These are phyloP conservation scores for Danio jaintianensis DNA, from an alignment of 2,797 vertebrate species.

Conservation along the genomic window DNA sequence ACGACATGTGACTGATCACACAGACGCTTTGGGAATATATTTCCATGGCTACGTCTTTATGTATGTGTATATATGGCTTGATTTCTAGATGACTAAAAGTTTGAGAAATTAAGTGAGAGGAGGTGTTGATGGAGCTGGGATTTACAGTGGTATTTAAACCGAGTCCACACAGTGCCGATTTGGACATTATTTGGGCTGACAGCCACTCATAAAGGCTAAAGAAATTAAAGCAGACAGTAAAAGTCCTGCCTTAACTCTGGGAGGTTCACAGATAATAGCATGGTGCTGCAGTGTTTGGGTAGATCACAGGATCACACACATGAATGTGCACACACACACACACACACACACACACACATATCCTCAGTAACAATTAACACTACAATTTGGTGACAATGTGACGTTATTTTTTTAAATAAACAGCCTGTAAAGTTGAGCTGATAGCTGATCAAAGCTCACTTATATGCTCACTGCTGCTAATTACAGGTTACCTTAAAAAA, in stretches of 20 bases:
- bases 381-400: slow-evolving; percentile 21
- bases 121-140: slow-evolving; percentile 14
- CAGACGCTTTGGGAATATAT: slow-evolving; percentile 1
- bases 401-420: slow-evolving; percentile 11
- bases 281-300: slow-evolving; percentile 34
- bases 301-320: slow-evolving; percentile 42
- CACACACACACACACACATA: slow-evolving; percentile 18
- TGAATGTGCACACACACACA: not conserved
- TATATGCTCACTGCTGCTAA: not conserved
- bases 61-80: not conserved
- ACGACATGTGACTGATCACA: not conserved
- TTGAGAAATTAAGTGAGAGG: slow-evolving; percentile 3
- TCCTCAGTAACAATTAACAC: slow-evolving; percentile 24
- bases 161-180: slow-evolving; percentile 33
- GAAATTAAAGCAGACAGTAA: slow-evolving; percentile 57
- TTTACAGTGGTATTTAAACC: slow-evolving; percentile 46
- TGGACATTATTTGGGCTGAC: slow-evolving; percentile 41
- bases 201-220: slow-evolving; percentile 39
- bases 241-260: slow-evolving; percentile 31
- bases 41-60: not conserved
- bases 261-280: slow-evolving; percentile 51
- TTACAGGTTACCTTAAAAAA: slow-evolving; percentile 34
- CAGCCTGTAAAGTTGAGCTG: slow-evolving; percentile 17
- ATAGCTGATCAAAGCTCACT: slow-evolving; percentile 11
- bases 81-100: not conserved